Conservation (phyloP, 2,888 invertebrate genomes). For the Lycocerus yunnanus region DNA sequence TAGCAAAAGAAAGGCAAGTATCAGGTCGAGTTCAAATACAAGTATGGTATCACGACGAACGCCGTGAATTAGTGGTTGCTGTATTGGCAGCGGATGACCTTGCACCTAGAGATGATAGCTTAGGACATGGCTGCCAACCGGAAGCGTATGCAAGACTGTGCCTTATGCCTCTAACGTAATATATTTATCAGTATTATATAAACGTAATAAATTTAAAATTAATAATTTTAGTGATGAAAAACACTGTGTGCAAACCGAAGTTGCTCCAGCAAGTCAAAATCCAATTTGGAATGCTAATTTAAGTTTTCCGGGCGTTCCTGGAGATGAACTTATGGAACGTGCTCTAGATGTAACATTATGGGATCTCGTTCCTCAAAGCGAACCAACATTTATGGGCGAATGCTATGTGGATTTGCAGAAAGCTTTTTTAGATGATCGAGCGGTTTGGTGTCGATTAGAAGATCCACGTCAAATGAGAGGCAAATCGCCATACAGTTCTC, state of each 20-base stretch:
- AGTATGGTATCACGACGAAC: constrained; percentile 85
- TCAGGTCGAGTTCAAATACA: constrained; percentile 85
- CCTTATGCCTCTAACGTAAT: constrained; percentile 78
- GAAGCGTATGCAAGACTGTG: constrained; percentile 85
- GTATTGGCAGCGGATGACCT: constrained; percentile 86
- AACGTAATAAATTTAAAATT: neutral
- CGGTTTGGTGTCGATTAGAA: constrained; percentile 88
- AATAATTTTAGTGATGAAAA: constrained; percentile 68
- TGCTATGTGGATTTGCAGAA: constrained; percentile 80
- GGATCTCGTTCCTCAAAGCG: constrained; percentile 84
- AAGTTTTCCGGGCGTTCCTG: constrained; percentile 78
- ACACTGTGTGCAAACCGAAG: constrained; percentile 79
- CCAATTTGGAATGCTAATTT: constrained; percentile 94
- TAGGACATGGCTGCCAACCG: constrained; percentile 77
- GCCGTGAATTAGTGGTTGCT: constrained; percentile 81
- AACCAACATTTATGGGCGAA: constrained; percentile 80
- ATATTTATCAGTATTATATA: constrained; percentile 44
- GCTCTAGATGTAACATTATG: constrained; percentile 86
- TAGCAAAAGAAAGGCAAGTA: constrained; percentile 74
- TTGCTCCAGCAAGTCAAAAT: constrained; percentile 84
- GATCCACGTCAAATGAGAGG: constrained; percentile 75
- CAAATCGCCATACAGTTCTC: constrained; percentile 78
- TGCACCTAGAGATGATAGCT: constrained; percentile 75
- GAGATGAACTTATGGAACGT: constrained; percentile 78
- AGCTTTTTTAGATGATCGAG: constrained; percentile 85